Conservation (phyloP, 2,797 vertebrate genomes). For the Bothrops alternatus region DNA sequence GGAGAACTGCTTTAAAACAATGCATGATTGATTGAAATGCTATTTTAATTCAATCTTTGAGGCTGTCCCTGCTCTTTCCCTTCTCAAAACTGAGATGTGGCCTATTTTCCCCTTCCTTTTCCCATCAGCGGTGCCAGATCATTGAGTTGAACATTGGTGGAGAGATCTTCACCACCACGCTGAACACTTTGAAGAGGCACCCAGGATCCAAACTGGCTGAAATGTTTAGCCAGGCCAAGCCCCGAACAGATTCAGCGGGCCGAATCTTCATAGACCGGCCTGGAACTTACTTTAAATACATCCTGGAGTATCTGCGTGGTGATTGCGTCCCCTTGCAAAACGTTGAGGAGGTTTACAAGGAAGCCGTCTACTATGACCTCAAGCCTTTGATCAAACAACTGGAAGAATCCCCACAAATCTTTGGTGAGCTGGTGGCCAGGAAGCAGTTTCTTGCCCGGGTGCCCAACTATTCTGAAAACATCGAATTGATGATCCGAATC, state of each 20-base stretch:
- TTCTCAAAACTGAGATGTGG: not conserved
- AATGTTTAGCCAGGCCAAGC: conserved; percentile 74
- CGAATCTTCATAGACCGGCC: conserved; percentile 87
- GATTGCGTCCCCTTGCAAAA: conserved; percentile 76
- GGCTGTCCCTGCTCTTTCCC: not conserved
- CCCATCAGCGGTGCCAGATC: conserved; percentile 62
- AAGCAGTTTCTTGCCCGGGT: conserved; percentile 87
- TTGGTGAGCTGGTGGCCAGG: conserved; percentile 85
- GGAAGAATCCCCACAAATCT: conserved; percentile 84
- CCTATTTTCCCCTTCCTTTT: conserved; percentile 4
- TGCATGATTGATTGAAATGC: not conserved
- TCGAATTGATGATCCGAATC: conserved; percentile 88
- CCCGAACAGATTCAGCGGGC: conserved; percentile 73
- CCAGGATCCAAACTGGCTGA: conserved; percentile 82
- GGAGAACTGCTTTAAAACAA: not conserved
- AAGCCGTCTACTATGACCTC: conserved; percentile 85
- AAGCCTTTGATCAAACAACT: conserved; percentile 82
- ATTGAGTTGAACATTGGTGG: conserved; percentile 87
- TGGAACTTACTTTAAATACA: conserved; percentile 79
- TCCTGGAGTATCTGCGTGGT: conserved; percentile 86
- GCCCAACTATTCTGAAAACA: conserved; percentile 86
- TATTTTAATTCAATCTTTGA: not conserved
- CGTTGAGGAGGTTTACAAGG: conserved; percentile 80
- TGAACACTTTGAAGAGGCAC: conserved; percentile 81
- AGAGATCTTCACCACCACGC: conserved; percentile 79